Conservation (phyloP, 2,888 invertebrate genomes). For the Microplitis manilae region DNA sequence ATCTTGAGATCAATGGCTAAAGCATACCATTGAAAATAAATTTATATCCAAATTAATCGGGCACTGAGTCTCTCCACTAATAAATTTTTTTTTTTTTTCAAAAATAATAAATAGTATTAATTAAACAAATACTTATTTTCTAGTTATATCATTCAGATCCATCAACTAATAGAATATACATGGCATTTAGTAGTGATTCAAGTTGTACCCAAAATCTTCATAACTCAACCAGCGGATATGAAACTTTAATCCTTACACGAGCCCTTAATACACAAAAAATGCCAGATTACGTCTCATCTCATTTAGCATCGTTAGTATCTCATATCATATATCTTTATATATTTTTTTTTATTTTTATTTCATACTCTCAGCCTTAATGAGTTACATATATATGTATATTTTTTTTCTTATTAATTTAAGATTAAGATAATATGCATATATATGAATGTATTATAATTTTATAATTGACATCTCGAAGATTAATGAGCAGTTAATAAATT, state of each 20-base stretch:
- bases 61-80: no score
- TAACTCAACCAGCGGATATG: slow-evolving; percentile 75
- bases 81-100: background rate
- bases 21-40: no score
- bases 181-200: slow-evolving; percentile 78
- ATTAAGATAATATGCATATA: background rate
- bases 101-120: background rate
- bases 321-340: background rate
- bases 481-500: background rate
- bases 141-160: slow-evolving; percentile 73
- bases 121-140: slow-evolving; percentile 23
- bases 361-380: background rate
- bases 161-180: slow-evolving; percentile 70
- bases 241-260: slow-evolving; percentile 74
- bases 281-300: slow-evolving; percentile 65
- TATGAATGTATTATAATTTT: background rate
- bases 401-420: background rate
- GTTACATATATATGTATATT: background rate
- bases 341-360: background rate
- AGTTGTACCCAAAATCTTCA: slow-evolving; percentile 75
- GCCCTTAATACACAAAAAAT: slow-evolving; percentile 65
- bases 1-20: no score
- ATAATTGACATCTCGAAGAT: background rate
- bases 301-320: slow-evolving; percentile 66
- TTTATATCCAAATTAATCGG: no score